Base-by-base conservation (phyloP, 1,140 invertebrate genomes). In the Philaenus spumarius region DNA sequence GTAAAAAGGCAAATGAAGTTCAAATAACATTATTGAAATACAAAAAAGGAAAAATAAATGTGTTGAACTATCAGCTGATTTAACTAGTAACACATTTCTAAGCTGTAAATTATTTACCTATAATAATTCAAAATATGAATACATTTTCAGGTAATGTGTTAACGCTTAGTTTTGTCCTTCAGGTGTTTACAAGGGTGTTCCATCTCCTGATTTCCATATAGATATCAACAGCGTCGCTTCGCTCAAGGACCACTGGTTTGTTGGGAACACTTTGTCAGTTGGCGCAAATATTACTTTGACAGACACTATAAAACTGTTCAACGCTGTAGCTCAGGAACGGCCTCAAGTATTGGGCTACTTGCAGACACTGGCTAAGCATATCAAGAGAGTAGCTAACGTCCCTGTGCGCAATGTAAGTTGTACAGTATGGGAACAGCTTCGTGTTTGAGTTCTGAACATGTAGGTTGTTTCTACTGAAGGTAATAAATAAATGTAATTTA, bases 321-420 rank as follows among this genome's bases (percentile, higher is more conserved):
- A 75, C 11, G 72, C 76, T 50, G 74, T 79, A 11, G 72, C 78
- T 0, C 71, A 70, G 24, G 70, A 70, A 24, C 69, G 76, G 40
- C 61, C 65, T 22, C 15, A 19, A n/a, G 71, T 73, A 62, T 82
- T 73, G 66, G 66, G 60, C 20, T 64, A 66, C 50, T 46, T 59
- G 11, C 62, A 57, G 39, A 72, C 75, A 26, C 64, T 86, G n/a
- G 80, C 76, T 20, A 72, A 81, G 55, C 84, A 87, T 65, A 74
- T 88, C 51, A 82, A 87, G 66, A 69, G 86, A 50, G 80, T 88
- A 45, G 86, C 85, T 1, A 84, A 83, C 71, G 75, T 85, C 2
- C 79, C 85, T 11, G 81, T 89, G 2, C 75, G 85, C 71, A 88
- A 88, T 77, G 84, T 87, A 68, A 78, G 81, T 79, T n/a, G n/a